A percentile compares a stretch with the other conserved stretches of the same genome.
Conservation (phyloP, 2,113 vertebrate genomes). For the Chaenocephalus aceratus region DNA sequence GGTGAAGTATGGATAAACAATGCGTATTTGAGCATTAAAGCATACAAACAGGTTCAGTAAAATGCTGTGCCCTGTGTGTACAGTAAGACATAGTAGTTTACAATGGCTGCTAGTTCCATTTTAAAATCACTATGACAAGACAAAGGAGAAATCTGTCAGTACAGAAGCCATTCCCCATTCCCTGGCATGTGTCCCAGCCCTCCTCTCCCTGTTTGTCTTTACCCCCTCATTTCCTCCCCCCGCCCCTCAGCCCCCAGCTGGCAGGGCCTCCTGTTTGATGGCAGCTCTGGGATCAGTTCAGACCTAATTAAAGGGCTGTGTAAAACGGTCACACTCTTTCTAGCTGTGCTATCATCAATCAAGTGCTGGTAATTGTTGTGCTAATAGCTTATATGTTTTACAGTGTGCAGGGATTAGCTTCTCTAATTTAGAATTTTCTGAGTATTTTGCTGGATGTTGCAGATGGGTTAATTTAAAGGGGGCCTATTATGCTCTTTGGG, state of each 20-base stretch:
- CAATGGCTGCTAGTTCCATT: background rate
- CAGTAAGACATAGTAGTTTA: background rate
- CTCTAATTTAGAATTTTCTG: background rate
- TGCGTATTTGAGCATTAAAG: too few relatives aligned
- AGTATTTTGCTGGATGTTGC: background rate
- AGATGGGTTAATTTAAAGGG: background rate
- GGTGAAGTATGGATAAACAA: too few relatives aligned
- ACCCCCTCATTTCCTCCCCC: slow-evolving; percentile 3
- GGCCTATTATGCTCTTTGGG: too few relatives aligned
- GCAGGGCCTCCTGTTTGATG: slow-evolving; percentile 36
- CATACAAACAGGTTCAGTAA: too few relatives aligned
- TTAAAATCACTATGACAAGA: background rate
- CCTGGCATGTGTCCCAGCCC: background rate
- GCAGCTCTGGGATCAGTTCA: slow-evolving; percentile 44
- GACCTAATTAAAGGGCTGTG: slow-evolving; percentile 59
- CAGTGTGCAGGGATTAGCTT: background rate
- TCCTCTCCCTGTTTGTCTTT: background rate
- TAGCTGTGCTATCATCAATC: background rate
- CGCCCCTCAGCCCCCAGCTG: slow-evolving; percentile 40
- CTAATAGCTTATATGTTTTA: slow-evolving; percentile 14
- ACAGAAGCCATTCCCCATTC: background rate
- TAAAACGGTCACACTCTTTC: slow-evolving; percentile 13
- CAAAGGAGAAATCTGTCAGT: background rate
- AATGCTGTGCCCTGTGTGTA: too few relatives aligned
- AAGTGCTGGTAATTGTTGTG: slow-evolving; percentile 26